phyloP scores from a whole-genome alignment of 1,140 invertebrate species.

The Caenorhabditis elegans region WBcel235 BX284602.5:6910501-6911000 shows the following conservation, averaged over 20 bases:
- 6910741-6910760: constrained; percentile 37
- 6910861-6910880: constrained; percentile 68
- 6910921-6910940: constrained; percentile 39
- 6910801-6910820: not conserved
- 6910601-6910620: not conserved
- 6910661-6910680: constrained; percentile 35
- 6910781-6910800: not conserved
- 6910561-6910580: too few relatives aligned
- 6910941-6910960: constrained; percentile 56
- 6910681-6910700: constrained; percentile 44
- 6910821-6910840: constrained; percentile 49
- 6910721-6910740: constrained; percentile 28
- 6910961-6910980: constrained; percentile 61
- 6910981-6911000: constrained; percentile 59
- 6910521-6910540: too few relatives aligned
- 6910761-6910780: constrained; percentile 34
- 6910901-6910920: constrained; percentile 69
- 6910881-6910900: constrained; percentile 66
- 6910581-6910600: not conserved
- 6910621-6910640: constrained; percentile 40
- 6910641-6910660: constrained; percentile 48
- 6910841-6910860: constrained; percentile 69
- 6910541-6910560: too few relatives aligned
- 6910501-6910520: too few relatives aligned
- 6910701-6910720: constrained; percentile 42